These are phyloP conservation scores for Drosophila bocqueti DNA, from an alignment of 1,140 invertebrate genomes.

Conservation along the genomic window DNA sequence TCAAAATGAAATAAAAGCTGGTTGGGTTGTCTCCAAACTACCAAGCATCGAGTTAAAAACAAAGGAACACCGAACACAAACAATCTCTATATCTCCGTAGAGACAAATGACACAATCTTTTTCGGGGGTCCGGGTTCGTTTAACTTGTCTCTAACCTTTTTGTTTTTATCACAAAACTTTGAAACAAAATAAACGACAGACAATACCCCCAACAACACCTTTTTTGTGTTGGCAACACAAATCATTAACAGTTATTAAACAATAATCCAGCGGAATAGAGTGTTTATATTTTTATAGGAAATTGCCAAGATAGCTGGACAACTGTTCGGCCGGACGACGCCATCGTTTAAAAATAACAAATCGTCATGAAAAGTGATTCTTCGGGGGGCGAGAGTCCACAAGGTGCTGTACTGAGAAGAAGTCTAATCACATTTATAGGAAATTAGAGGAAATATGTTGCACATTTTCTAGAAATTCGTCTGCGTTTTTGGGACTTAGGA, in stretches of 20 bases:
- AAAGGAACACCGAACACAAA: conserved; percentile 35
- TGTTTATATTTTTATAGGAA: conserved; percentile 52
- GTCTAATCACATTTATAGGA: background rate
- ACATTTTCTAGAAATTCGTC: background rate
- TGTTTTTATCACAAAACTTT: conserved; percentile 32
- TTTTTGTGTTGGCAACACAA: conserved; percentile 31
- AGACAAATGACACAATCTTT: conserved; percentile 68
- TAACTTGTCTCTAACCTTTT: conserved; percentile 10
- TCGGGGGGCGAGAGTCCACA: conserved; percentile 1
- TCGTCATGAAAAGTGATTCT: conserved; percentile 30
- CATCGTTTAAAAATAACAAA: conserved; percentile 67
- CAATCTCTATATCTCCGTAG: conserved; percentile 16
- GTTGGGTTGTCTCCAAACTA: conserved; percentile 15
- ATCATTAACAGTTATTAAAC: conserved; percentile 78
- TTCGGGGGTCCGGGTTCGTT: conserved; percentile 14
- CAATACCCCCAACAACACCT: conserved; percentile 22
- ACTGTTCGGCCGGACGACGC: conserved; percentile 47
- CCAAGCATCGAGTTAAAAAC: conserved; percentile 9
- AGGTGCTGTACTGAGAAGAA: conserved; percentile 13
- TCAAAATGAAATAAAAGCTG: conserved; percentile 53
- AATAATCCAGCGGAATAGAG: conserved; percentile 49
- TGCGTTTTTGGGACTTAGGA: background rate
- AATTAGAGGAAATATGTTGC: background rate
- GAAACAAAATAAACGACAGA: conserved; percentile 17
- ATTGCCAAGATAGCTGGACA: conserved; percentile 47